Evolutionary conservation across 1,140 invertebrate species (phyloP).

Genomic region (Aphis craccivora): DNA sequence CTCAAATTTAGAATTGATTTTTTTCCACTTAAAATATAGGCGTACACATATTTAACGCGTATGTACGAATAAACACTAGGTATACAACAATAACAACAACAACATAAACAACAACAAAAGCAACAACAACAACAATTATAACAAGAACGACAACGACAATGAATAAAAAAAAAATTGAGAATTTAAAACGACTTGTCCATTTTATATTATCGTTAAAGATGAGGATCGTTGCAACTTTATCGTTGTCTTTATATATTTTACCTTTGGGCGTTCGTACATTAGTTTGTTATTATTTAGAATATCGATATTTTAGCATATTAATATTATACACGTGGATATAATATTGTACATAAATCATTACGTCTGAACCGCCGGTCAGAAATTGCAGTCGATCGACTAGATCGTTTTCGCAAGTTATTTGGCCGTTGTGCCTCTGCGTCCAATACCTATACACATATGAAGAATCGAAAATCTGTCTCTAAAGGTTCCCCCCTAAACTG

Average conservation of each 20-base stretch:
- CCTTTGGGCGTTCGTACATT: slow-evolving; percentile 12
- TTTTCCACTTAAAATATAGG: neutral
- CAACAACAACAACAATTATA: neutral
- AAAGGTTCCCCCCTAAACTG: neutral
- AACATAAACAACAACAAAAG: neutral
- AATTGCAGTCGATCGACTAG: neutral
- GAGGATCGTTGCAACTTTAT: neutral
- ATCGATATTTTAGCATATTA: neutral
- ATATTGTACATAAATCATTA: neutral
- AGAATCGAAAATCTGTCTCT: neutral
- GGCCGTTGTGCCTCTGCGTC: too few species aligned
- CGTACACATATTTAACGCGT: neutral
- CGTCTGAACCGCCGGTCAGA: neutral
- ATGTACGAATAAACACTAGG: neutral
- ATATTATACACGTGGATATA: neutral
- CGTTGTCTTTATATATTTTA: neutral
- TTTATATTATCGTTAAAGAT: neutral
- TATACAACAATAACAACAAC: neutral
- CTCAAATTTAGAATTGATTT: slow-evolving; percentile 45
- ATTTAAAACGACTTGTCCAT: neutral
- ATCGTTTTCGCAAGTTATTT: too few species aligned
- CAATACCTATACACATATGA: too few species aligned
- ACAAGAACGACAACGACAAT: neutral
- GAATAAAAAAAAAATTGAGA: neutral
- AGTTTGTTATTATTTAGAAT: slow-evolving; percentile 21